Percentiles rank a stretch among this genome's conserved stretches.
Conservation (phyloP, 2,113 vertebrate species). For the Tapirus terrestris region DNA sequence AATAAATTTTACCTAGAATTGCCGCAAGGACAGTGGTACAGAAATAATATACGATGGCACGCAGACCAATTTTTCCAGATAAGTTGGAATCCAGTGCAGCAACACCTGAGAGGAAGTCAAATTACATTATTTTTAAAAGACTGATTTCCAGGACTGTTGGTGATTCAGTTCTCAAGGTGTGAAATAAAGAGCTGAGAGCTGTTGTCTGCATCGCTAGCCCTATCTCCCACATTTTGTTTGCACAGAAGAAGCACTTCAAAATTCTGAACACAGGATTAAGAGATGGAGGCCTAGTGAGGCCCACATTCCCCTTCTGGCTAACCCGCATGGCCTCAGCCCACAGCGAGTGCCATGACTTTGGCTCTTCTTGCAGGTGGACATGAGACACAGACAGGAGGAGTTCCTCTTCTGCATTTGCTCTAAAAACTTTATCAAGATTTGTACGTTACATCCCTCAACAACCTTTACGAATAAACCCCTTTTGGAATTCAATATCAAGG, state of each 20-base stretch:
- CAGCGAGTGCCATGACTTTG: background rate
- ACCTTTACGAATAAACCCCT: background rate
- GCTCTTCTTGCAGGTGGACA: background rate
- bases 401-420: background rate
- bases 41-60: conserved; percentile 95
- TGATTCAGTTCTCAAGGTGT: background rate
- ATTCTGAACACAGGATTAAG: background rate
- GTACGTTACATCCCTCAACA: background rate
- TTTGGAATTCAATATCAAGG: background rate
- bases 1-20: conserved; percentile 90
- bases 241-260: background rate
- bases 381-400: background rate
- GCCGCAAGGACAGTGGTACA: conserved; percentile 96
- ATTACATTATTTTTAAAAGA: background rate
- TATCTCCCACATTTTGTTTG: background rate
- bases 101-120: conserved; percentile 88
- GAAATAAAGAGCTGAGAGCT: background rate
- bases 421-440: background rate
- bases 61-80: conserved; percentile 96
- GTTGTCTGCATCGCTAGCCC: background rate
- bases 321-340: background rate
- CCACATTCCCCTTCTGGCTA: background rate
- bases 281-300: background rate
- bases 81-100: conserved; percentile 95
- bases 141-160: background rate